Conservation (phyloP, 1,140 invertebrate species). For the Drosophila sp. region DNA sequence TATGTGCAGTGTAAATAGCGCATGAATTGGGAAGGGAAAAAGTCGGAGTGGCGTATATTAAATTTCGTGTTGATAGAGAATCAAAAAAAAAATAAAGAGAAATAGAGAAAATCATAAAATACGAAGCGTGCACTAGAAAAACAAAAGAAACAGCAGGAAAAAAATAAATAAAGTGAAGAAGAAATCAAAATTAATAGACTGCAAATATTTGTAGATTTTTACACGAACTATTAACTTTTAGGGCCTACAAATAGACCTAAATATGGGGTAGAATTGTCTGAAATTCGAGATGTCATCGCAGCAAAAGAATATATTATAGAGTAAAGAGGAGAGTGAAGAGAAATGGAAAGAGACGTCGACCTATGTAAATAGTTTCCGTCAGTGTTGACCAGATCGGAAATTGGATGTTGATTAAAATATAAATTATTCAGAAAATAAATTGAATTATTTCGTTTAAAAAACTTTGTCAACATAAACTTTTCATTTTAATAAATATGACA, state of each 20-base stretch:
- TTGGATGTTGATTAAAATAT: no score
- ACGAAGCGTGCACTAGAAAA: constrained; percentile 73
- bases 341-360: constrained; percentile 3
- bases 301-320: constrained; percentile 8
- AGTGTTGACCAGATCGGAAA: no score
- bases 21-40: background rate
- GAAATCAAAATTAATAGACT: constrained; percentile 80
- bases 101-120: constrained; percentile 55
- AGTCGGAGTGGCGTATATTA: constrained; percentile 58
- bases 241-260: constrained; percentile 39
- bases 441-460: no score
- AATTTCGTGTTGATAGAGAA: constrained; percentile 69
- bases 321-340: background rate
- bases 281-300: constrained; percentile 62
- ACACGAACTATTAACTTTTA: constrained; percentile 80
- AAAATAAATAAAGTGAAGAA: constrained; percentile 39
- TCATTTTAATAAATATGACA: no score
- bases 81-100: constrained; percentile 44
- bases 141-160: constrained; percentile 56
- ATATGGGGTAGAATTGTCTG: constrained; percentile 29
- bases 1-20: constrained; percentile 64
- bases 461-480: no score
- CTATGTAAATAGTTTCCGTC: constrained; percentile 6
- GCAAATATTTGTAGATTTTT: constrained; percentile 84
- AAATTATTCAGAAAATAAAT: no score